phyloP scores from a whole-genome alignment of 2,888 invertebrate genomes.

The Orthosia gothica region DNA sequence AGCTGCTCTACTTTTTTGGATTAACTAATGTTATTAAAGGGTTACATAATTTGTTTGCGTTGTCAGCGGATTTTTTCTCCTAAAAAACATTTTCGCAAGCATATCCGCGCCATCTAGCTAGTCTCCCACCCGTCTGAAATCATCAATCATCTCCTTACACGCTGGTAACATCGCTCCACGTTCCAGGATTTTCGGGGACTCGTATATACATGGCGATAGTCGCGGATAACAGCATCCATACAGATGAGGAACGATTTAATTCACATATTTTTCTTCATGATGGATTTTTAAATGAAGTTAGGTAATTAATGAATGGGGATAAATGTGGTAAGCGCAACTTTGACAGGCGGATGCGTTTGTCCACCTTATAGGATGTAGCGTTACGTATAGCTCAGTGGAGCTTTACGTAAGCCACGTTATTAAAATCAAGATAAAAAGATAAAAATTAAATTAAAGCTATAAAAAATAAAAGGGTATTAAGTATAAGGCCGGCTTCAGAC shows the following conservation, averaged over 20 bases:
- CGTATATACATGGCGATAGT: conserved; percentile 1
- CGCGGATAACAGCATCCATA: neutral
- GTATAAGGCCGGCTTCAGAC: no score
- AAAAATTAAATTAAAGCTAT: no score
- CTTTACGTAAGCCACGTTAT: no score
- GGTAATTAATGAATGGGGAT: neutral
- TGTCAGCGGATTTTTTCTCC: neutral
- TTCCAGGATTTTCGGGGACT: conserved; percentile 30
- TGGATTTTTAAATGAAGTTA: neutral
- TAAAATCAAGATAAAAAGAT: no score
- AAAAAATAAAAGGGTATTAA: no score
- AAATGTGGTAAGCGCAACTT: no score
- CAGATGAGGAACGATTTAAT: neutral
- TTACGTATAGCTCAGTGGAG: no score
- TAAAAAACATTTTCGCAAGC: neutral
- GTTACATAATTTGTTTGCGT: no score
- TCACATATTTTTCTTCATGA: neutral
- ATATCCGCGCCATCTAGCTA: neutral
- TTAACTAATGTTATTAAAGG: no score
- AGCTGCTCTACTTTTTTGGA: no score
- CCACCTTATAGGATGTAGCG: no score
- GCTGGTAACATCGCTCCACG: conserved; percentile 3
- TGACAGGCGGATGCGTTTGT: no score
- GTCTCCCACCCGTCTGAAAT: neutral
- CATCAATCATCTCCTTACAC: conserved; percentile 43